Conservation (phyloP, 1,140 invertebrate genomes). For the Heliconius melpomene region DNA sequence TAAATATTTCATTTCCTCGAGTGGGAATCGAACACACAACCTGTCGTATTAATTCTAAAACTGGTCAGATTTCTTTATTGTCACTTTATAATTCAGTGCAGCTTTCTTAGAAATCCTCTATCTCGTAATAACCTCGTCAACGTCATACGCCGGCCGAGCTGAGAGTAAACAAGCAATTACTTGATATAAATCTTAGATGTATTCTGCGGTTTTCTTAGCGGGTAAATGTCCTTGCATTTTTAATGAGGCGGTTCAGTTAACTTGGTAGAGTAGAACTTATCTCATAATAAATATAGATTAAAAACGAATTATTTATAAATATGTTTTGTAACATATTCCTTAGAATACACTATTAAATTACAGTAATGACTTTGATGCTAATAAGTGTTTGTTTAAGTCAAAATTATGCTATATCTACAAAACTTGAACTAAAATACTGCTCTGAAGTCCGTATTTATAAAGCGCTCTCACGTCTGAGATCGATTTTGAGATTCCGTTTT, state of each 20-base stretch:
- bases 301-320: neutral
- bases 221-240: constrained; percentile 34
- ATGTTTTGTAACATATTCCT: too few relatives aligned
- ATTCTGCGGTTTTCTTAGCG: constrained; percentile 34
- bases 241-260: constrained; percentile 11
- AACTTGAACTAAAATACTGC: too few relatives aligned
- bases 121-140: constrained; percentile 23
- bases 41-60: neutral
- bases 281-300: neutral
- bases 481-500: too few relatives aligned
- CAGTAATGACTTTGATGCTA: too few relatives aligned
- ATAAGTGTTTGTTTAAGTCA: too few relatives aligned
- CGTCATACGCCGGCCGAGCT: constrained; percentile 13
- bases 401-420: too few relatives aligned
- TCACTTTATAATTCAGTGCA: constrained; percentile 6
- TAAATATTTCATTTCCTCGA: too few relatives aligned
- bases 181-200: constrained; percentile 33
- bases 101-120: constrained; percentile 31
- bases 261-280: neutral
- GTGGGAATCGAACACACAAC: too few relatives aligned
- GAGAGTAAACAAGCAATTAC: constrained; percentile 36
- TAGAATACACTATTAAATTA: neutral
- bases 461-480: too few relatives aligned
- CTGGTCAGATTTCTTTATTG: neutral
- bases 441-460: too few relatives aligned